A percentile compares a stretch with the other conserved stretches of the same genome.
Evolutionary conservation across 2,888 invertebrate species (phyloP).

Genomic region (Crepidodera aurea): DNA sequence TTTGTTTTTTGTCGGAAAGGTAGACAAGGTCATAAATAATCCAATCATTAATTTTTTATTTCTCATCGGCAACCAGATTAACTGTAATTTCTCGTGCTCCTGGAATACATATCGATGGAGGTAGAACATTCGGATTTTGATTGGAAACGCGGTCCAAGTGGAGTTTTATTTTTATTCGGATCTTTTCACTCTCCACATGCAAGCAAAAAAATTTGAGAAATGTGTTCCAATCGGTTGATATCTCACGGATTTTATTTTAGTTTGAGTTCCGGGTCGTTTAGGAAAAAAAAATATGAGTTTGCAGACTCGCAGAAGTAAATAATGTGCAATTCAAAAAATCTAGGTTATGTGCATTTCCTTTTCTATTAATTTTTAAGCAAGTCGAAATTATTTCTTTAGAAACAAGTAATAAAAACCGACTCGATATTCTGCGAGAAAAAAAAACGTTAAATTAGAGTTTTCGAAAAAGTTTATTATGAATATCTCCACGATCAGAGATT

Average conservation of each 20-base stretch:
- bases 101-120: not conserved
- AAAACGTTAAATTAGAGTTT: no score
- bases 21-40: slow-evolving; percentile 34
- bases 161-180: slow-evolving; percentile 2
- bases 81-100: slow-evolving; percentile 29
- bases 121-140: not conserved
- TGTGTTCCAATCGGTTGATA: not conserved
- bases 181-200: not conserved
- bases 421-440: no score
- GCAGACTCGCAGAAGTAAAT: no score
- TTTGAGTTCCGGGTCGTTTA: no score
- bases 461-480: no score
- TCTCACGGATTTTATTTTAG: not conserved
- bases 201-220: not conserved
- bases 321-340: no score
- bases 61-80: slow-evolving; percentile 34
- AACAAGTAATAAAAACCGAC: no score
- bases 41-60: slow-evolving; percentile 35
- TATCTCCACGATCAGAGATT: no score
- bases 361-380: no score
- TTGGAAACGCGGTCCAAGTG: not conserved
- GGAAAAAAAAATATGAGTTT: no score
- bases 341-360: no score
- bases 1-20: slow-evolving; percentile 35
- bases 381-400: no score